Evolutionary conservation across 2,113 vertebrate species (phyloP).

Genomic region (Nothoprocta perdicaria): DNA sequence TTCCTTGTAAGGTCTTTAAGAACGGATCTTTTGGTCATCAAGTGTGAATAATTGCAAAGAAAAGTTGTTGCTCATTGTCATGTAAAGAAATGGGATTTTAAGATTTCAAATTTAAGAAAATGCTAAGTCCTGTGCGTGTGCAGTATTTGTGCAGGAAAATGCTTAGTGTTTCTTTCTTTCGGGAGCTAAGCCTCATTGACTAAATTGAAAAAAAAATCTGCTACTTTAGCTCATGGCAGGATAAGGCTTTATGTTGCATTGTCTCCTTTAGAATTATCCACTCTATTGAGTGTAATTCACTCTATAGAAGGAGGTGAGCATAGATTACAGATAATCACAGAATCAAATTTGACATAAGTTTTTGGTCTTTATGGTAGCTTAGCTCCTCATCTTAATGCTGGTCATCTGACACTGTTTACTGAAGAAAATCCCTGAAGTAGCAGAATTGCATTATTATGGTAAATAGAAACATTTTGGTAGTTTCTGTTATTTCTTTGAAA

Average conservation of each 20-base stretch:
- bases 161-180: slow-evolving; percentile 59
- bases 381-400: slow-evolving; percentile 44
- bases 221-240: slow-evolving; percentile 22
- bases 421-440: slow-evolving; percentile 46
- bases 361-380: slow-evolving; percentile 53
- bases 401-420: slow-evolving; percentile 49
- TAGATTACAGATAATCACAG: slow-evolving; percentile 51
- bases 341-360: slow-evolving; percentile 49
- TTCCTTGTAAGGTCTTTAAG: slow-evolving; percentile 43
- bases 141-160: slow-evolving; percentile 48
- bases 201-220: slow-evolving; percentile 53
- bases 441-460: slow-evolving; percentile 39
- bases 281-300: slow-evolving; percentile 40
- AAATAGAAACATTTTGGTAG: slow-evolving; percentile 51
- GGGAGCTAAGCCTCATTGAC: slow-evolving; percentile 47
- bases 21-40: slow-evolving; percentile 38
- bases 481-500: slow-evolving; percentile 56
- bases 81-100: slow-evolving; percentile 50
- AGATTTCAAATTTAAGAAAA: slow-evolving; percentile 45
- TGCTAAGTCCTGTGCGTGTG: slow-evolving; percentile 28
- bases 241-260: slow-evolving; percentile 71
- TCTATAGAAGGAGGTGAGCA: slow-evolving; percentile 51
- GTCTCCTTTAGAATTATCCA: slow-evolving; percentile 61
- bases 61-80: slow-evolving; percentile 38
- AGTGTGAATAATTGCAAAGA: slow-evolving; percentile 45